Conservation (phyloP, 2,888 invertebrate species). For the Sclerodermus sp. region DNA sequence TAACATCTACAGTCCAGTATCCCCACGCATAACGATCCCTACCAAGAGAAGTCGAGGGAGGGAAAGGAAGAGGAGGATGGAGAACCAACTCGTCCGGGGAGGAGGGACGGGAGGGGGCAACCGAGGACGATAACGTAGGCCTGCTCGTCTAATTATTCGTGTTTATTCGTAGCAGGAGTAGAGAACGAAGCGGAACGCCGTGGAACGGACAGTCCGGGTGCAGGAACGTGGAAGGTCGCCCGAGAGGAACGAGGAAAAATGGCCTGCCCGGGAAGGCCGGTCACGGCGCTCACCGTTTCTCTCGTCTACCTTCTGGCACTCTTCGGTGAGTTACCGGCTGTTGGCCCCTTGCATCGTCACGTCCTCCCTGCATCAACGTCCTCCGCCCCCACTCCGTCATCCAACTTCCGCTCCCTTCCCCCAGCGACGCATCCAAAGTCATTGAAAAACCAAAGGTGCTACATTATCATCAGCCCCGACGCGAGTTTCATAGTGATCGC, state of each 20-base stretch:
- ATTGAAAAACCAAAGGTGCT: no score
- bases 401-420: neutral
- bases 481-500: no score
- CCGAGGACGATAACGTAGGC: constrained; percentile 35
- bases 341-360: neutral
- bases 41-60: neutral
- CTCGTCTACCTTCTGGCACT: constrained; percentile 46
- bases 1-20: no score
- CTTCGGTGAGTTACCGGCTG: constrained; percentile 46
- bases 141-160: constrained; percentile 46
- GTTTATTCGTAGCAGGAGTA: constrained; percentile 46
- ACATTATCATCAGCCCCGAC: no score
- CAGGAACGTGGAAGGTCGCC: constrained; percentile 28
- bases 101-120: constrained; percentile 8
- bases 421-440: neutral
- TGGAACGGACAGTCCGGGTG: constrained; percentile 17
- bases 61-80: neutral
- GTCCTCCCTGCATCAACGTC: neutral
- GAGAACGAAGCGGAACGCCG: constrained; percentile 26
- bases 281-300: constrained; percentile 36
- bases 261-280: constrained; percentile 35
- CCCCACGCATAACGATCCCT: no score
- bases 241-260: constrained; percentile 31
- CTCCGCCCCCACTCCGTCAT: constrained; percentile 13
- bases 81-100: no score